A percentile compares a stretch with the other conserved stretches of the same genome.
phyloP scores from a whole-genome alignment of 2,888 invertebrate genomes.

The Campaea margaritaria region DNA sequence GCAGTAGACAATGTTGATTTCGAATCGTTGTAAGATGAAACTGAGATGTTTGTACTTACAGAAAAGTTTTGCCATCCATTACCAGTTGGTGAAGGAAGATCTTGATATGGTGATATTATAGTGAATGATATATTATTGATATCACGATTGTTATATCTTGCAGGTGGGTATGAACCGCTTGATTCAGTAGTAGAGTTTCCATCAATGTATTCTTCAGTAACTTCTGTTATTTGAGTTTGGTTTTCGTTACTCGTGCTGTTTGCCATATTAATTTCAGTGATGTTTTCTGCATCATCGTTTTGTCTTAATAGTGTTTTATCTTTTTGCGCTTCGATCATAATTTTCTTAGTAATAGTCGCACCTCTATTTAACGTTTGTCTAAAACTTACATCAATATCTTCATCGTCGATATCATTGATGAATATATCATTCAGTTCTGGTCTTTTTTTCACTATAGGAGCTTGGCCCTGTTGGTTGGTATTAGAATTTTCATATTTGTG shows the following conservation, averaged over 20 bases:
- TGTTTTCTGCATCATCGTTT: slow-evolving; percentile 9
- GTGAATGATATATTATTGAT: slow-evolving; percentile 30
- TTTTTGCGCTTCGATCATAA: slow-evolving; percentile 3
- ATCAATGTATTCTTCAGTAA: slow-evolving; percentile 25
- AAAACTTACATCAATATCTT: slow-evolving; percentile 47
- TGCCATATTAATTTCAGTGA: slow-evolving; percentile 3
- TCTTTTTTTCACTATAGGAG: slow-evolving; percentile 5
- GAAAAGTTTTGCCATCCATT: slow-evolving; percentile 54
- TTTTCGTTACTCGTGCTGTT: slow-evolving; percentile 10
- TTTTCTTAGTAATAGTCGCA: slow-evolving; percentile 18
- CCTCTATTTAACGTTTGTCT: slow-evolving; percentile 51
- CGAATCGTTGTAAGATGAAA: slow-evolving; percentile 12
- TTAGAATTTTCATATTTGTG: slow-evolving; percentile 5
- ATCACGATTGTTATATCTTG: slow-evolving; percentile 28
- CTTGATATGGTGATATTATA: slow-evolving; percentile 30
- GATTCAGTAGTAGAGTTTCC: slow-evolving; percentile 12
- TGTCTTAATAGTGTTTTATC: slow-evolving; percentile 7
- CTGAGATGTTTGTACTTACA: slow-evolving; percentile 38
- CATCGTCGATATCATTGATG: slow-evolving; percentile 30
- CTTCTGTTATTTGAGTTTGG: slow-evolving; percentile 8
- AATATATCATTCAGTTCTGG: slow-evolving; percentile 2
- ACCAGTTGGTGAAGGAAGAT: slow-evolving; percentile 39
- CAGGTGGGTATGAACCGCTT: slow-evolving; percentile 25
- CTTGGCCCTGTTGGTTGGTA: not conserved
- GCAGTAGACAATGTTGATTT: slow-evolving; percentile 7